Evolutionary conservation across 2,113 vertebrate species (phyloP), one percentile per base, ranked within the genome.

Genomic region (Elachura formosa): DNA sequence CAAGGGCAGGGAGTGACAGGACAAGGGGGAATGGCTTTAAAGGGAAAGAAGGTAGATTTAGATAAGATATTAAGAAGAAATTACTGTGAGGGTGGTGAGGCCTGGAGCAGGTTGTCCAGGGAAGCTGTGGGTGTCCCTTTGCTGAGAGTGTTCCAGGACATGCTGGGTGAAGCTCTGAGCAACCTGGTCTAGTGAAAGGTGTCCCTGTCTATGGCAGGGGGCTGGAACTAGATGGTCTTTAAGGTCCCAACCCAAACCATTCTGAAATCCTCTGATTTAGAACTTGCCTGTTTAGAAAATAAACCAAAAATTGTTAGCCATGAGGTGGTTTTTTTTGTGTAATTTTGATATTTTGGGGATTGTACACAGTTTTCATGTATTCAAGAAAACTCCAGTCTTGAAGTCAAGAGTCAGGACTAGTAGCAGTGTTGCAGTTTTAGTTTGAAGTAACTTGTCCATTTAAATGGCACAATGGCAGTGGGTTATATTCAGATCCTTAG

Each of bases 291-390:
- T 69, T 69, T 61, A 61, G 45, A 69, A 91, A 93, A 73, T 6
- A 26, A 76, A 63, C 12, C 4, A 45, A 45, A 85, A 84, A 26
- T 9, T 19, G 9, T 55, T 31, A 79, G 8, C 13, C 8, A 10
- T 10, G 0, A 4, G 23, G 14, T 45, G 7, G 2, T 10, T 51
- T 16, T 36, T 38, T 38, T 11, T 41, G 41, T 8, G 10, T 63
- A 66, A 15, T 45, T 2, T 1, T 58, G 19, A 58, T 10, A n/a
- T 71, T 80, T 45, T 40, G 19, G 8, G 11, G 16, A 16, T 56
- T 79, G 11, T 68, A 25, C 8, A 5, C 3, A 7, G 26, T 40
- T 75, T 51, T 62, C 31, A 19, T n/a, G n/a, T 5, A 4, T 77
- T 77, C 12, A 25, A 26, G 43, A 90, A 89, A 76, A 59, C 4